Conservation (phyloP, 2,113 vertebrate species). For the Aplodontia rufa region DNA sequence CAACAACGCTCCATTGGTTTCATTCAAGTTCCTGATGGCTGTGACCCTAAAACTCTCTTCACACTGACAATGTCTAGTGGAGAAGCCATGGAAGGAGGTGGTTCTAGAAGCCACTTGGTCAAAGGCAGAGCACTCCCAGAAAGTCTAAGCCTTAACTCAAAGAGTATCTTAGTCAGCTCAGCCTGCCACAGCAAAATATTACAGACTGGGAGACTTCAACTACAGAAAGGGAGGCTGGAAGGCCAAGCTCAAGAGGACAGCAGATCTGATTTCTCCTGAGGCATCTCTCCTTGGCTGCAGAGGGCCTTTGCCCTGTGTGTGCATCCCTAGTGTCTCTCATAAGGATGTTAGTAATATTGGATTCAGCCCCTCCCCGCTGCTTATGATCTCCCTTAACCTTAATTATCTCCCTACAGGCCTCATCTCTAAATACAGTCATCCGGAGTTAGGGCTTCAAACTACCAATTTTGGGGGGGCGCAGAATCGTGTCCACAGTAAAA, state of each 20-base stretch:
- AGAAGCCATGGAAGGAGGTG: background rate
- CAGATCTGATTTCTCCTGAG: background rate
- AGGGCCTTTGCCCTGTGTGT: background rate
- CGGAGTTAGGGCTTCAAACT: background rate
- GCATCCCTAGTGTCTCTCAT: background rate
- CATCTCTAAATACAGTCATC: background rate
- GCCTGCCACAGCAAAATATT: background rate
- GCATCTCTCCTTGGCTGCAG: background rate
- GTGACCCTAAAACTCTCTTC: slow-evolving; percentile 29
- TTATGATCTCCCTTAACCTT: background rate
- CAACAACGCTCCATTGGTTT: slow-evolving; percentile 49
- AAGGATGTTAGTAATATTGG: background rate
- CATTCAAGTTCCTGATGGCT: slow-evolving; percentile 37
- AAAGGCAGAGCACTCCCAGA: background rate
- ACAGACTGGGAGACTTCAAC: background rate
- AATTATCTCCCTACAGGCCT: background rate
- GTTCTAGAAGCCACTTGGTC: background rate
- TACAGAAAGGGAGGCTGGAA: background rate
- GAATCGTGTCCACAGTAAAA: background rate
- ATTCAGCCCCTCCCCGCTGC: background rate
- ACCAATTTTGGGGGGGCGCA: background rate
- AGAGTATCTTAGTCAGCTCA: background rate
- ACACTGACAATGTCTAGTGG: background rate
- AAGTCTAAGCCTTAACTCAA: background rate
- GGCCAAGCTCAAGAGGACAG: background rate